Base-by-base conservation (phyloP, 2,888 invertebrate species). In the Oasisia sp. region DNA sequence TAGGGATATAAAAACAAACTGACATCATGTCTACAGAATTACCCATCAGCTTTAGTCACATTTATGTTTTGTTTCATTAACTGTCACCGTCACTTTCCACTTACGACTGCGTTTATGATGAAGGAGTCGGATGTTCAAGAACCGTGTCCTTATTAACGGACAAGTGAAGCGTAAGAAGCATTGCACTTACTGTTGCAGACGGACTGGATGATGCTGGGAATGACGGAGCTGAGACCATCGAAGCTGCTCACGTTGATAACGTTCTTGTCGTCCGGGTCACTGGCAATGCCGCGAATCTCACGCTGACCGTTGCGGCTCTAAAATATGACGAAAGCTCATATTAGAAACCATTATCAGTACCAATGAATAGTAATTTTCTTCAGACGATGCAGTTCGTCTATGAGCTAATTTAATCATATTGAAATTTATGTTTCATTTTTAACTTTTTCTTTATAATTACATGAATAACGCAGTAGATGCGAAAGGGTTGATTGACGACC, bases 151-250 rank as follows among this genome's bases (percentile, higher is more conserved):
- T 50, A 50, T 50, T 50, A 50, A 50, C 14, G 50, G 50, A 14
- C 3, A 93, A 27, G 7, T 14, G 44, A 19, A 74, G 74, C 19
- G 74, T 74, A 27, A 74, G 27, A 27, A 27, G 74, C n/a, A 74
- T n/a, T 27, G 32, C 7, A 92, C 92, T 92, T 91, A 94, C 94
- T 91, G 91, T 94, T 93, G 92, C 94, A 94, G 44, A 94, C 89
- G 9, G 93, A 92, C 38, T 32, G 58, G 44, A 93, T 91, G 5
- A 94, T 89, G 0, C 11, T 32, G n/a, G 92, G 91, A 4, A 93
- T 93, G 32, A 93, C 11, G 38, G 90, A 91, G 8, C 89, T n/a
- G 32, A 94, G 93, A 38, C 50, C 89, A 38, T 91, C 91, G 91
- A 93, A 93, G 27, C 74, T 50, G n/a, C 92, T 91, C n/a, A 92